Evolutionary conservation across 2,888 invertebrate species (phyloP).

Genomic region (Callyntrura sp.): DNA sequence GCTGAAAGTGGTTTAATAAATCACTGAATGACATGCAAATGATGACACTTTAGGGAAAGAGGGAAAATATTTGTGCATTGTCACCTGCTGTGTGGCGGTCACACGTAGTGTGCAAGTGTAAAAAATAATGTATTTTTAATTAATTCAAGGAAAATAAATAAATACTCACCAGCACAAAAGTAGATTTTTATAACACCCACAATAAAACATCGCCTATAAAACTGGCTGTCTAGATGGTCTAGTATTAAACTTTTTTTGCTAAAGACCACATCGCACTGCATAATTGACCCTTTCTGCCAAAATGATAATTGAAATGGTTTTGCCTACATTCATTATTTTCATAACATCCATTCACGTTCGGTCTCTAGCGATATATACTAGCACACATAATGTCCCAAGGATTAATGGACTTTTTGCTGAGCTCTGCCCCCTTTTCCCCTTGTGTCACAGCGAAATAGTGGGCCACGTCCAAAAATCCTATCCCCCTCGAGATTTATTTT

Average conservation of each 20-base stretch:
- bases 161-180: background rate
- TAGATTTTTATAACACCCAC: constrained; percentile 23
- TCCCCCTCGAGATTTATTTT: constrained; percentile 29
- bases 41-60: constrained; percentile 66
- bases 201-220: background rate
- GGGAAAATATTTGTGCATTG: constrained; percentile 70
- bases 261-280: background rate
- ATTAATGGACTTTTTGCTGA: constrained; percentile 23
- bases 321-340: background rate
- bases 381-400: background rate
- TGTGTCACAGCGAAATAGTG: constrained; percentile 20
- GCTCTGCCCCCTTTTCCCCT: background rate
- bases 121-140: constrained; percentile 51
- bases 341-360: background rate
- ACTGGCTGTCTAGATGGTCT: background rate
- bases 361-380: background rate
- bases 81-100: constrained; percentile 74
- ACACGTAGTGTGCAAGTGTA: constrained; percentile 29
- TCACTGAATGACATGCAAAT: constrained; percentile 76
- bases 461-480: background rate
- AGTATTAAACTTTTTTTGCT: background rate
- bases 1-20: constrained; percentile 69
- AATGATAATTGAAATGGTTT: constrained; percentile 4
- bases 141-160: constrained; percentile 48
- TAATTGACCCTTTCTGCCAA: background rate